A percentile compares a stretch with the other conserved stretches of the same genome.
Evolutionary conservation across 2,888 invertebrate species (phyloP).

Genomic region (Sepioteuthis lessoniana): DNA sequence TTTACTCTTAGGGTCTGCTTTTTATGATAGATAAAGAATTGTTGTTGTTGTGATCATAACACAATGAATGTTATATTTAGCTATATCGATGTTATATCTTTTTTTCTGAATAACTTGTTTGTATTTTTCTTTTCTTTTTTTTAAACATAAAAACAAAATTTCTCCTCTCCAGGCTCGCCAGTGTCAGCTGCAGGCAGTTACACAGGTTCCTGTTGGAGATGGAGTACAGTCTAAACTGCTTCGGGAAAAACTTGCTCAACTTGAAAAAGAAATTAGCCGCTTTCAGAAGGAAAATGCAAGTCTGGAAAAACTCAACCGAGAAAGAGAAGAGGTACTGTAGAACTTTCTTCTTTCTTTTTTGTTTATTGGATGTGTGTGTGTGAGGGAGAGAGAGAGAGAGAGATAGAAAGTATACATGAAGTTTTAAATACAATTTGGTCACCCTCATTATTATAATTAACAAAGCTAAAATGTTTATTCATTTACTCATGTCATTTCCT

Average conservation of each 20-base stretch:
- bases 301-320: slow-evolving; percentile 68
- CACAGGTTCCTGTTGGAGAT: slow-evolving; percentile 58
- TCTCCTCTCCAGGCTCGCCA: slow-evolving; percentile 56
- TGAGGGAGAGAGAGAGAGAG: no score
- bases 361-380: background rate
- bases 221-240: slow-evolving; percentile 71
- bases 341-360: background rate
- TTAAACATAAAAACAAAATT: background rate
- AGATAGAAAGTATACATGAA: background rate
- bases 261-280: slow-evolving; percentile 74
- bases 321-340: slow-evolving; percentile 70
- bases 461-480: background rate
- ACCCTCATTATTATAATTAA: background rate
- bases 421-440: background rate
- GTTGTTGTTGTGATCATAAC: no score
- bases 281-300: slow-evolving; percentile 72
- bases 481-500: no score
- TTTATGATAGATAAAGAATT: no score
- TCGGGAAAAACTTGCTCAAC: slow-evolving; percentile 71
- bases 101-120: background rate
- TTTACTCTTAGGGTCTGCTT: no score
- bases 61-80: background rate
- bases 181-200: slow-evolving; percentile 57
- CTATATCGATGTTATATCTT: background rate
- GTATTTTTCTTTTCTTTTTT: background rate